Conservation (phyloP, 2,797 vertebrate genomes). For the Hemibagrus guttatus region DNA sequence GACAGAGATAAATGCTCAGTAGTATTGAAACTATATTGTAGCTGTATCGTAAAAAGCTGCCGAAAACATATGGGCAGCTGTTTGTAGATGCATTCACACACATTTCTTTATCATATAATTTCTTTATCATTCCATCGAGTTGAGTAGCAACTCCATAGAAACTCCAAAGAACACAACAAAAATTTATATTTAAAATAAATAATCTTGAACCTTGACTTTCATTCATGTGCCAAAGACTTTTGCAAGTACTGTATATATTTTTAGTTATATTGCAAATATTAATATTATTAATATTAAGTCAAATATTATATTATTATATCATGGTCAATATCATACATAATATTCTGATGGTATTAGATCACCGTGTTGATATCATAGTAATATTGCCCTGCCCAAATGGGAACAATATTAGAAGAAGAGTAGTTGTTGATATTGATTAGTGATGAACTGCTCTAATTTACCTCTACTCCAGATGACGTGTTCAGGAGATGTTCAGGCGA, state of each 20-base stretch:
- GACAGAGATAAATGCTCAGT: neutral
- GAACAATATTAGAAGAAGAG: neutral
- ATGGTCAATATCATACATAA: neutral
- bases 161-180: neutral
- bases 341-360: neutral
- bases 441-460: neutral
- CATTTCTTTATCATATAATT: neutral
- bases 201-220: too few species aligned
- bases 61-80: neutral
- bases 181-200: too few species aligned
- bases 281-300: too few species aligned
- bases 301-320: neutral
- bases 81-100: neutral
- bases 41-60: neutral
- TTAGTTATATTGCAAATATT: neutral
- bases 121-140: neutral
- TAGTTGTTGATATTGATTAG: neutral
- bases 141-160: neutral
- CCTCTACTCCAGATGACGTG: constrained; percentile 36
- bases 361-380: neutral
- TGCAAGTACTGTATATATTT: neutral
- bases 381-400: neutral
- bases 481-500: constrained; percentile 35
- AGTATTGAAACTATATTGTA: neutral
- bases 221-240: neutral